Evolutionary conservation across 2,113 vertebrate genomes (phyloP), one percentile per base, ranked within the genome.

Genomic region (Chionis minor): DNA sequence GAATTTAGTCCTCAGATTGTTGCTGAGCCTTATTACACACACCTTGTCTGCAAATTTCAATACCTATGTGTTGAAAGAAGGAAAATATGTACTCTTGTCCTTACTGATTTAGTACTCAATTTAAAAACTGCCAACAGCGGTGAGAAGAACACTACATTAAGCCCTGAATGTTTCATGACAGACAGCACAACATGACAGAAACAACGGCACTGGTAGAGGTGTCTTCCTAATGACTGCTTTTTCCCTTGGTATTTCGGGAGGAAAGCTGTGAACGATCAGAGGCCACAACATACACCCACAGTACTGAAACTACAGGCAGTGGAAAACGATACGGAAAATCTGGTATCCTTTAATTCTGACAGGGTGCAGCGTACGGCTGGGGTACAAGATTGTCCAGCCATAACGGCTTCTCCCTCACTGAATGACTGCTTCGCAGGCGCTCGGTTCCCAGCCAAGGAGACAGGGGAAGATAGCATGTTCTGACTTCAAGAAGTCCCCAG

Each of bases 281-380:
- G 5, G 23, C 28, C 42, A 45, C 26, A 80, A 19, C 12, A 49
- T 15, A 44, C 12, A 51, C 7, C 24, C 7, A 23, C 21, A 65
- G n/a, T 89, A 56, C 44, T 59, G 58, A 69, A 89, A 69, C 26
- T 1, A 2, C 28, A 85, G 19, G 8, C 27, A 82, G 2, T 12
- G 11, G 18, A 55, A 42, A 59, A 13, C 9, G 4, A 3, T 0
- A 45, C 2, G 8, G 75, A 59, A 62, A 63, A 33, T 4, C 10
- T 56, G 55, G 1, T 24, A 3, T 8, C 6, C 19, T 19, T 54
- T 30, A 30, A 27, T 44, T 23, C 17, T 6, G 35, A 20, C 0
- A 5, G 5, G 18, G 7, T 17, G 14, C 12, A 28, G 35, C 0
- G 0, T 2, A 17, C 13, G 20, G 51, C 42, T 71, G 33, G 40